phyloP scores from a whole-genome alignment of 1,140 invertebrate genomes.

The Lethrus apterus region DNA sequence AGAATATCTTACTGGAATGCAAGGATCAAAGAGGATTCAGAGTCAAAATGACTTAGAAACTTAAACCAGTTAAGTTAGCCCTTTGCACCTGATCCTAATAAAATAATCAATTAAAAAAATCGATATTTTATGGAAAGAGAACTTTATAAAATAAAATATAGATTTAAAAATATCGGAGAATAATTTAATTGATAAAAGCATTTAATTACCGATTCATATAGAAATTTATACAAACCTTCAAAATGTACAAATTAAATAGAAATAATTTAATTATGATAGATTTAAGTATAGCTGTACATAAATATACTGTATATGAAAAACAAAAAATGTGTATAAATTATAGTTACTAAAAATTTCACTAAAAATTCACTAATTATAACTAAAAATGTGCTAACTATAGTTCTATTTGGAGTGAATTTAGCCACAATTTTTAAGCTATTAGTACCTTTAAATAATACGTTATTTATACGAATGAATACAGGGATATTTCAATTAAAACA shows the following conservation, averaged over 20 bases:
- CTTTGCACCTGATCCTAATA: constrained; percentile 20
- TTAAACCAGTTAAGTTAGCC: constrained; percentile 32
- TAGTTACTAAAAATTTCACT: constrained; percentile 10
- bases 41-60: constrained; percentile 24
- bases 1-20: constrained; percentile 16
- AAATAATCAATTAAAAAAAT: constrained; percentile 25
- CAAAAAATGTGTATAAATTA: constrained; percentile 2
- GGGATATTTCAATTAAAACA: constrained; percentile 2
- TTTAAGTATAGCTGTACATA: constrained; percentile 20
- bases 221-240: constrained; percentile 2
- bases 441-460: constrained; percentile 12
- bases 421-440: constrained; percentile 15
- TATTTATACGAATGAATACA: constrained; percentile 6
- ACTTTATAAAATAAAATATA: constrained; percentile 17
- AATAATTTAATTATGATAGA: constrained; percentile 20
- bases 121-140: constrained; percentile 14
- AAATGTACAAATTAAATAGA: constrained; percentile 20
- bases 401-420: constrained; percentile 12
- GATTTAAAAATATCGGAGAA: constrained; percentile 12
- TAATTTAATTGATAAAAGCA: constrained; percentile 11
- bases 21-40: constrained; percentile 18
- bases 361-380: constrained; percentile 14
- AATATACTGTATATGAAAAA: constrained; percentile 15
- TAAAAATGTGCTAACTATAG: constrained; percentile 11
- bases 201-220: constrained; percentile 17